Base-by-base conservation (phyloP, 2,797 vertebrate genomes). In the Helostoma temminkii region DNA sequence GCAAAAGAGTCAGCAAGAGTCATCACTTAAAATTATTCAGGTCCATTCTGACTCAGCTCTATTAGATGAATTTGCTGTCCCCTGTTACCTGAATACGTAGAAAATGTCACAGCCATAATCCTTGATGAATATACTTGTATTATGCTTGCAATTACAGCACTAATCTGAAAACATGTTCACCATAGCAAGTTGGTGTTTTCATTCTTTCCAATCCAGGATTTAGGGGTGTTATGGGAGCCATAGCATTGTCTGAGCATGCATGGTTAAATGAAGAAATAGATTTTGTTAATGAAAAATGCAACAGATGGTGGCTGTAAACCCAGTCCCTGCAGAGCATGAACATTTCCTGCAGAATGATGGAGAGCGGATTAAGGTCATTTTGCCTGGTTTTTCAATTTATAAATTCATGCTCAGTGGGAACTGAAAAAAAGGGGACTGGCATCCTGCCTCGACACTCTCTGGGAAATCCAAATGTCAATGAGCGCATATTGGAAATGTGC, bases 271-370 rank as follows among this genome's bases (percentile, higher is more conserved):
- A 85, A 91, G 89, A 86, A 90, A 91, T 93, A 92, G 90, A 92
- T 92, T 91, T 90, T 89, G 90, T 91, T 93, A 93, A 93, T 93
- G 91, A 92, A 93, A 93, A 93, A 92, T 62, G 87, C 90, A 93
- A 92, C 92, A 93, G 92, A 92, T 92, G 92, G 93, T 75, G 85
- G 85, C 88, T 83, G 85, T 87, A 90, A 91, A 90, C 82, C 83
- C 78, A 18, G 75, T 93, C 91, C 89, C 92, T 61, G 77, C 84
- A 84, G 91, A 92, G 88, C 84, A 71, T 21, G 49, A 88, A 86
- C 88, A 80, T 90, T 91, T 92, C 83, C 91, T 71, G 89, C 88
- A 79, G 86, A 91, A 91, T 82, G 88, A 86, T 86, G 78, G 83
- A 55, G 82, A 83, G 86, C 78, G 87, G 92, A 93, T 93, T 93